Evolutionary conservation across 1,140 invertebrate genomes (phyloP), one percentile per base, ranked within the genome.

Genomic region (Hypothenemus hampei): DNA sequence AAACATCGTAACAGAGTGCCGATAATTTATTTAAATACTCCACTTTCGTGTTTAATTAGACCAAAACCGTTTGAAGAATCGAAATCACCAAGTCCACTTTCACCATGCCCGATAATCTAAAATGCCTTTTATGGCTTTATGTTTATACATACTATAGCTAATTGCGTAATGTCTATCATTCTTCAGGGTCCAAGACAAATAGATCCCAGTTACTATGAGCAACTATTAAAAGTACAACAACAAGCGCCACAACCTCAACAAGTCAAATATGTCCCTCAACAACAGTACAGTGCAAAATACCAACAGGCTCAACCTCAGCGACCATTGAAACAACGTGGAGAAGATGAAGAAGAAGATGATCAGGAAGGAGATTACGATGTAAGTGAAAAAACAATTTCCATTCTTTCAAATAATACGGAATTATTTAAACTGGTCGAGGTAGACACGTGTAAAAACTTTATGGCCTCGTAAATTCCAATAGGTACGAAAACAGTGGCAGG

Each of bases 351-450:
- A n/a, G 23, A 43, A 18, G 47, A 49, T 6, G 47, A 49, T 4
- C 29, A 36, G 0, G 50, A 43, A 22, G 50, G 43, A 4, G 50
- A 53, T 37, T 53, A 44, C 45, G 50, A 53, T 21, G 50, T 53
- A 53, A 53, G 50, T 44, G n/a, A n/a, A n/a, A n/a, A n/a, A n/a
- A n/a, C n/a, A n/a, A n/a, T n/a, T n/a, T n/a, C n/a, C n/a, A n/a
- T n/a, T n/a, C n/a, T n/a, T n/a, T n/a, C n/a, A n/a, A n/a, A n/a
- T n/a, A n/a, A n/a, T n/a, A n/a, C n/a, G n/a, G n/a, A n/a, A n/a
- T n/a, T n/a, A n/a, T n/a, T n/a, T n/a, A n/a, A n/a, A n/a, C n/a
- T n/a, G n/a, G n/a, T n/a, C n/a, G 19, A 10, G 8, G 11, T 16
- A 10, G 5, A 7, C 5, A 19, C 13, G 18, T 19, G n/a, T 21